phyloP scores from a whole-genome alignment of 2,888 invertebrate genomes.

The Erebia aethiops region DNA sequence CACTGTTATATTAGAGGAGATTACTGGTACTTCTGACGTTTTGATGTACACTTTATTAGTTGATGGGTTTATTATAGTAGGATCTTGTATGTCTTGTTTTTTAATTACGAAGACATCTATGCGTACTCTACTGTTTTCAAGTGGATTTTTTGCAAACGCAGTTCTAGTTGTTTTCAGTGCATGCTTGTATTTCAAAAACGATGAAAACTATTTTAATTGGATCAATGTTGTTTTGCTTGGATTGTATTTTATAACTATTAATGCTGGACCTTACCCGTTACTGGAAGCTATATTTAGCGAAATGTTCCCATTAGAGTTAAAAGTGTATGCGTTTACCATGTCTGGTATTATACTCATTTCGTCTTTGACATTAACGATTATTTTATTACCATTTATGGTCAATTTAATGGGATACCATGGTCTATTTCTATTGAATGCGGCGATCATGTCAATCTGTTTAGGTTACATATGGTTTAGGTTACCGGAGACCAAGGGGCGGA shows the following conservation, averaged over 20 bases:
- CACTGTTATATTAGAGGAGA: constrained; percentile 22
- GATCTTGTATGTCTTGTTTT: constrained; percentile 13
- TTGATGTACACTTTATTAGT: constrained; percentile 24
- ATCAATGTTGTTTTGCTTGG: constrained; percentile 15
- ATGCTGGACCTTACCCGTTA: constrained; percentile 25
- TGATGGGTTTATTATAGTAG: constrained; percentile 17
- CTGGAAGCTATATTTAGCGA: constrained; percentile 20
- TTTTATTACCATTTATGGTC: neutral
- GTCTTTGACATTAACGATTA: neutral
- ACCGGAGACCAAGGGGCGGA: constrained; percentile 51
- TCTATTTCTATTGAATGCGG: neutral
- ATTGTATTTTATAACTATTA: constrained; percentile 22
- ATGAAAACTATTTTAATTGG: constrained; percentile 11
- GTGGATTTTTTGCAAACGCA: constrained; percentile 11
- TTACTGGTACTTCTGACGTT: constrained; percentile 14
- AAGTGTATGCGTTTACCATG: constrained; percentile 18
- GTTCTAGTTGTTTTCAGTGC: constrained; percentile 14
- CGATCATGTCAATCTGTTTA: neutral
- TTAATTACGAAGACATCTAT: constrained; percentile 17
- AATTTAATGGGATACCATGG: neutral
- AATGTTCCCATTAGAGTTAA: constrained; percentile 27
- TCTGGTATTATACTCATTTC: constrained; percentile 7
- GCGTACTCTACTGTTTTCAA: constrained; percentile 21
- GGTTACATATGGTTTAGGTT: constrained; percentile 25
- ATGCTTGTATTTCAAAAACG: constrained; percentile 21